Evolutionary conservation across 2,113 vertebrate genomes (phyloP).

Genomic region (Catagonus wagneri): DNA sequence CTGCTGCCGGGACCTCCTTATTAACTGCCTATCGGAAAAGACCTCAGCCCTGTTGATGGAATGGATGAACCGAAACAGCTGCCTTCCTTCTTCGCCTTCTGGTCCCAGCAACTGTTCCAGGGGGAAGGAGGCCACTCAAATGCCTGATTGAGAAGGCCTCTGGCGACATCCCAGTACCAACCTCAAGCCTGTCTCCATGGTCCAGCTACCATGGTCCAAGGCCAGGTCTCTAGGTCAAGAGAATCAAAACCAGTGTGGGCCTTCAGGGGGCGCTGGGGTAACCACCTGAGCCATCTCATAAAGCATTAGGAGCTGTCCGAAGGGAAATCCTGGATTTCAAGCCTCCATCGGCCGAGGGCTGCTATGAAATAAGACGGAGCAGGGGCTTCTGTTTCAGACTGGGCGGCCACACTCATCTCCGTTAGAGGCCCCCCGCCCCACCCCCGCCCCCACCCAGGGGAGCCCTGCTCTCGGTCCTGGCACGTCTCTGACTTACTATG

Average conservation of each 20-base stretch:
- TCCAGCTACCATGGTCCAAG: background rate
- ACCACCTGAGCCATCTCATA: background rate
- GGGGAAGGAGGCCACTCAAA: background rate
- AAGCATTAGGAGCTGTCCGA: background rate
- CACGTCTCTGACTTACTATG: background rate
- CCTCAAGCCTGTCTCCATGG: background rate
- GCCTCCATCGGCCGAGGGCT: background rate
- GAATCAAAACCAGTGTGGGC: background rate
- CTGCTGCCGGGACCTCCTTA: background rate
- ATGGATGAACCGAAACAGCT: background rate
- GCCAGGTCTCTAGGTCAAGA: background rate
- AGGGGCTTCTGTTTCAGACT: background rate
- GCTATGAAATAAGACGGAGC: rapidly evolving
- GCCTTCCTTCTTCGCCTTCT: background rate
- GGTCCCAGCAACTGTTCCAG: background rate
- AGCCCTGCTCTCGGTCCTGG: background rate
- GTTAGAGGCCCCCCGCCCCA: too few relatives aligned
- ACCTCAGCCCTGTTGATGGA: rapidly evolving
- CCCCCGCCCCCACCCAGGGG: rapidly evolving
- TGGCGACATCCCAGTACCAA: background rate
- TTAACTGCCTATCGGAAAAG: background rate
- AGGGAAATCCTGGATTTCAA: background rate
- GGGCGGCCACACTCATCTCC: rapidly evolving
- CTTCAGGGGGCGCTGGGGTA: background rate
- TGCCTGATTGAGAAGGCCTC: background rate